Evolutionary conservation across 2,888 invertebrate species (phyloP).

Genomic region (Scaeva pyrastri): DNA sequence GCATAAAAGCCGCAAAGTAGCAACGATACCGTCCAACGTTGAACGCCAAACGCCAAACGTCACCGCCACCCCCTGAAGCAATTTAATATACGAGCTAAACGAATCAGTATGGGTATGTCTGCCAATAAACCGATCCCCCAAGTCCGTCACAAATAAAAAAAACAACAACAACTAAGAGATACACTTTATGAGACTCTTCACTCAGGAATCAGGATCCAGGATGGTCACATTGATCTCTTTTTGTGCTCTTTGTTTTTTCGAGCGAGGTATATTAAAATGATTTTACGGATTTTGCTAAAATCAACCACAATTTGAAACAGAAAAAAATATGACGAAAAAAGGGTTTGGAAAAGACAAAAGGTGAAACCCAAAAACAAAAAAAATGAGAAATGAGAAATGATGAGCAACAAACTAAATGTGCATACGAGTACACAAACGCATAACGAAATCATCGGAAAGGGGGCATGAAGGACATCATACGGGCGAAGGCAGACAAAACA

Average conservation of each 20-base stretch:
- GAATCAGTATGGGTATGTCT: background rate
- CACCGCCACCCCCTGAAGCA: slow-evolving; percentile 57
- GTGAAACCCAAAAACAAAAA: slow-evolving; percentile 57
- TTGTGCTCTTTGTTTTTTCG: background rate
- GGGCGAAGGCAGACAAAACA: slow-evolving; percentile 49
- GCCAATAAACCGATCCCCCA: background rate
- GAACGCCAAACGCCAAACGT: background rate
- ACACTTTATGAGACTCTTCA: slow-evolving; percentile 50
- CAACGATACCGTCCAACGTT: slow-evolving; percentile 34
- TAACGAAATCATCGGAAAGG: slow-evolving; percentile 53
- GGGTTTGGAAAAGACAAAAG: slow-evolving; percentile 61
- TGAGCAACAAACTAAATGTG: slow-evolving; percentile 59
- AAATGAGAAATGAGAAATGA: slow-evolving; percentile 35
- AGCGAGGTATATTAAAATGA: slow-evolving; percentile 53
- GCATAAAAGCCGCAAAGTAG: slow-evolving; percentile 76
- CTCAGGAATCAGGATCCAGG: slow-evolving; percentile 32
- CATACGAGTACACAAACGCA: background rate
- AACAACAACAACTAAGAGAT: slow-evolving; percentile 23
- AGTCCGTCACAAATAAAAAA: background rate
- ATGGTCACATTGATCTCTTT: background rate
- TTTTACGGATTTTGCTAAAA: slow-evolving; percentile 61
- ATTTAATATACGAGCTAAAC: slow-evolving; percentile 41
- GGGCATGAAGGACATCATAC: slow-evolving; percentile 62
- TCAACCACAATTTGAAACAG: slow-evolving; percentile 26
- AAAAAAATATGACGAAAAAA: slow-evolving; percentile 18